Evolutionary conservation across 2,888 invertebrate genomes (phyloP), one percentile per base, ranked within the genome.

Genomic region (Drosophila testacea): DNA sequence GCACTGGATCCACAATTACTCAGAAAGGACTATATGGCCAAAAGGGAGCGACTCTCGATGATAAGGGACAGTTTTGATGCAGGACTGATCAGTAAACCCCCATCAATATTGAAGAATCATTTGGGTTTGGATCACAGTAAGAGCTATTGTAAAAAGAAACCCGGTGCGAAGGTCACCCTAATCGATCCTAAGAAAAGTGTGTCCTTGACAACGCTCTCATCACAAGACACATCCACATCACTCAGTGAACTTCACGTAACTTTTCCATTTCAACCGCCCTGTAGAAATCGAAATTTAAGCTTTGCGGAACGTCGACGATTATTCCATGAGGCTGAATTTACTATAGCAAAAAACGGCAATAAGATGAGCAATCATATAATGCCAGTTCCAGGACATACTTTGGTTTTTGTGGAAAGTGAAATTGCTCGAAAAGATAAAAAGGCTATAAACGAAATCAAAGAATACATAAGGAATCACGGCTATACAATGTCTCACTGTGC

Each of bases 261-360:
- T n/a, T 1, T 22, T 4, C 34, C 34, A 36, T 16, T 11, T 11
- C 22, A 34, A n/a, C 4, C 6, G 6, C 6, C 34, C 0, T 54
- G 7, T 9, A 54, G 22, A 32, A 32, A 11, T 11, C 5, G 9
- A 7, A 46, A 62, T 38, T 11, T 41, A 10, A 51, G 32, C 4
- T 69, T 71, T 47, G 22, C 4, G 9, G 44, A 70, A 47, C 70
- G 44, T 4, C 60, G 72, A 1, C 52, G 61, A 7, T 38, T 61
- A 11, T 72, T 69, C 13, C 27, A 65, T 9, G 16, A 47, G 2
- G 65, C 47, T 7, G 70, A 70, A 41, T 72, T 61, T 28, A 60
- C 72, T 2, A 72, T 65, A 13, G 71, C 72, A 6, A 57, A 16
- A 36, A n/a, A 48, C 13, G 72, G 70, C 32, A 61, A n/a, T 1